These are phyloP conservation scores for Eurytoma adleriae DNA, from an alignment of 2,888 invertebrate species.

Conservation along the genomic window DNA sequence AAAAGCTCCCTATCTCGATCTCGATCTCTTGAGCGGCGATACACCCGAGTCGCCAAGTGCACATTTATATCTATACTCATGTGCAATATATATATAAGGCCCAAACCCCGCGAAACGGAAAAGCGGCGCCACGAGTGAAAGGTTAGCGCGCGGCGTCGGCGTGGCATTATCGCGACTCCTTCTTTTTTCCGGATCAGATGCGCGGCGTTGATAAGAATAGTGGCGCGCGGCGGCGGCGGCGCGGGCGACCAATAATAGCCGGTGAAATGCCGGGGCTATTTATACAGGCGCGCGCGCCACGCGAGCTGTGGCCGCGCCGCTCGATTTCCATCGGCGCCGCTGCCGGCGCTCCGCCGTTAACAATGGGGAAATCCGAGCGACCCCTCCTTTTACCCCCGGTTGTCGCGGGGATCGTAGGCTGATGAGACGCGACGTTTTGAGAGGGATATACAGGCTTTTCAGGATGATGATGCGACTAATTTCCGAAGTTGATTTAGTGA, in stretches of 20 bases:
- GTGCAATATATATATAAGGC: too few relatives aligned
- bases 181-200: background rate
- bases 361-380: slow-evolving; percentile 35
- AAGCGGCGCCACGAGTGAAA: slow-evolving; percentile 24
- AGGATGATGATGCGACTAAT: too few relatives aligned
- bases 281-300: slow-evolving; percentile 4
- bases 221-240: background rate
- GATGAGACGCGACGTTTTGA: too few relatives aligned
- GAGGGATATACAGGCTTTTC: too few relatives aligned
- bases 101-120: background rate
- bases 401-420: background rate
- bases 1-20: background rate
- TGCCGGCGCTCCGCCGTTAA: background rate
- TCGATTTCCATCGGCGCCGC: slow-evolving; percentile 18
- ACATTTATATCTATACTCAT: too few relatives aligned
- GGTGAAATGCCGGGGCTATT: slow-evolving; percentile 16
- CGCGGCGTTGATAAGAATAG: slow-evolving; percentile 29
- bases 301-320: background rate
- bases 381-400: background rate
- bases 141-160: slow-evolving; percentile 1
- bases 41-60: background rate
- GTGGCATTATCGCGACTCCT: background rate
- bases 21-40: background rate
- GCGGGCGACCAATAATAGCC: background rate
- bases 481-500: too few relatives aligned